These are phyloP conservation scores for Drosophila neoperkinsi DNA, from an alignment of 2,888 invertebrate genomes.

Conservation along the genomic window DNA sequence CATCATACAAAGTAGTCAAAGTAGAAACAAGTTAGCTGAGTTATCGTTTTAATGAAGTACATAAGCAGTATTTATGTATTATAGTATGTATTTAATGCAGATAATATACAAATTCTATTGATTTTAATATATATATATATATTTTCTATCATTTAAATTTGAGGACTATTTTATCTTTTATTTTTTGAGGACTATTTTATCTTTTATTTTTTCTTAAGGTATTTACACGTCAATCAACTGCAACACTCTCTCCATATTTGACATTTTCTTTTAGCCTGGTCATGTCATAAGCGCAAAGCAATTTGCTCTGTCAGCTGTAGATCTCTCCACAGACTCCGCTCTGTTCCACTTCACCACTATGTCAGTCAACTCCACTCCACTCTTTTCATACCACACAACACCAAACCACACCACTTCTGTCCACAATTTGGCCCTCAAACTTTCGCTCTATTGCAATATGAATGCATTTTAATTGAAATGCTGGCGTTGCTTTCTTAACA, in stretches of 20 bases:
- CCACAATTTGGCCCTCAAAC: constrained; percentile 16
- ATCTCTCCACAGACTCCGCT: not conserved
- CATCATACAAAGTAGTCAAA: not conserved
- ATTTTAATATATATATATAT: not conserved
- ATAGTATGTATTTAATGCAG: not conserved
- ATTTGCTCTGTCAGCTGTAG: constrained; percentile 69
- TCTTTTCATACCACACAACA: not conserved
- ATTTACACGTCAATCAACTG: constrained; percentile 1
- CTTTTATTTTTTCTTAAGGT: constrained; percentile 1
- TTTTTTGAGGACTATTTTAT: too few relatives aligned
- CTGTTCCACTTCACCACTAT: not conserved
- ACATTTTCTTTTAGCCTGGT: constrained; percentile 51
- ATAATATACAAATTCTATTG: not conserved
- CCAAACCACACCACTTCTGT: not conserved
- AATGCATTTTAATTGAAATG: constrained; percentile 76
- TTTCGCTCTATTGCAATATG: constrained; percentile 65
- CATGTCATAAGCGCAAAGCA: constrained; percentile 75
- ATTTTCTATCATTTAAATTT: not conserved
- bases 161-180: too few relatives aligned
- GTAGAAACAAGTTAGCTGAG: not conserved
- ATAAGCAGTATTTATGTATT: not conserved
- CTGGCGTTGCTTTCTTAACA: constrained; percentile 63
- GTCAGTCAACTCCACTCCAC: constrained; percentile 1
- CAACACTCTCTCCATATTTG: constrained; percentile 21
- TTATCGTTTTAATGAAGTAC: not conserved